Base-by-base conservation (phyloP, 2,797 vertebrate genomes). In the Spondyliosoma cantharus region DNA sequence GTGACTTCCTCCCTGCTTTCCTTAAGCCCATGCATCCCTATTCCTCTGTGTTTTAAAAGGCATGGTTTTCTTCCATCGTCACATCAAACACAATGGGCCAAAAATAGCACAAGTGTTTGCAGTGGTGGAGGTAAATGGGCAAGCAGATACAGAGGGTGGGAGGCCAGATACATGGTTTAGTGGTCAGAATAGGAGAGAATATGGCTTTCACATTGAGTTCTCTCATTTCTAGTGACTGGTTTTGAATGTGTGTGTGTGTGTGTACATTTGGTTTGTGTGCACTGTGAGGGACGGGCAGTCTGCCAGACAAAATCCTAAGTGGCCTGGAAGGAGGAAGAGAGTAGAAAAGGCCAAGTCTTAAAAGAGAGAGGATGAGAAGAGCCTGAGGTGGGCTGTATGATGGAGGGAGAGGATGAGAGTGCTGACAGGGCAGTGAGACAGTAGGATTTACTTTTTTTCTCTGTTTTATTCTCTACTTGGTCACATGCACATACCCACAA, bases 101-200 rank as follows among this genome's bases (percentile, higher is more conserved):
- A 87, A 92, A 93, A 93, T 94, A 92, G 90, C 79, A 14, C 14
- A 20, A 63, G 78, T 75, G 80, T 84, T 86, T 68, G 59, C 81
- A 70, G 54, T 60, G 27, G 81, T 53, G 46, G 65, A 76, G 70
- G 54, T 22, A 80, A 76, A 62, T 75, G 25, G 81, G 71, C 49
- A 50, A 56, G 53, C 59, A 78, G 29, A 76, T 75, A 57, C 62
- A 49, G 49, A 57, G 45, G 60, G 61, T 49, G 24, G 43, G 58
- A 20, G 64, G 66, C 24, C 64, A 75, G 64, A 76, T 73, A 62
- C 58, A 27, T 56, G 48, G 11, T 76, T 68, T 69, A 70, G 71
- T 65, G 46, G 77, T 68, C 25, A 16, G 66, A 52, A 67, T 42
- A 2, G 25, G 54, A 81, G 63, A 74, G 54, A 66, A 58, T 79